phyloP scores from a whole-genome alignment of 2,113 vertebrate genomes.

The Pipa parva region DNA sequence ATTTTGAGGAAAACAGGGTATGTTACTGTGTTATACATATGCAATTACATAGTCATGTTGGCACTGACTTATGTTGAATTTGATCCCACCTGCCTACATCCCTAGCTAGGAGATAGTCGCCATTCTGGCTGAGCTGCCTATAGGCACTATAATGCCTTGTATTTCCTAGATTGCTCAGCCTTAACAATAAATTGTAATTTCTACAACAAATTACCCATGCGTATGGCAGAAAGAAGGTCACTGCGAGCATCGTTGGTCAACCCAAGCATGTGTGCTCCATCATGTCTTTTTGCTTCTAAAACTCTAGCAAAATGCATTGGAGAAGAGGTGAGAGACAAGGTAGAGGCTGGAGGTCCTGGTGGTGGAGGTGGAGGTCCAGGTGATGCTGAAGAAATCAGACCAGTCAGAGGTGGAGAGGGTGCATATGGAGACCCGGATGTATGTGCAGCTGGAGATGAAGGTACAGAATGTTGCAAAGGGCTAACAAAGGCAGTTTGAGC shows the following conservation, averaged over 20 bases:
- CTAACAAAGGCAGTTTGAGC: constrained; percentile 90
- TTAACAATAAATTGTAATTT: neutral
- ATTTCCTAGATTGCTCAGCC: neutral
- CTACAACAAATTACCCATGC: constrained; percentile 79
- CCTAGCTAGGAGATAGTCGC: no score
- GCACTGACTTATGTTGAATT: no score
- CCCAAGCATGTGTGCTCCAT: constrained; percentile 53
- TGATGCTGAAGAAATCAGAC: constrained; percentile 74
- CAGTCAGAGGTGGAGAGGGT: constrained; percentile 64
- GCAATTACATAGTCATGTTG: no score
- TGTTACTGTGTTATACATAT: no score
- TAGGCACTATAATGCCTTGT: no score
- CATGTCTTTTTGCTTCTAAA: constrained; percentile 56
- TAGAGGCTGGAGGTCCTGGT: constrained; percentile 68
- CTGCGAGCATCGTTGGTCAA: constrained; percentile 80
- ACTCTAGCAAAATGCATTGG: constrained; percentile 70
- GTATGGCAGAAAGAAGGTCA: constrained; percentile 92
- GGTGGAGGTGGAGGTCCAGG: constrained; percentile 83
- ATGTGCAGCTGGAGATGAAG: constrained; percentile 61
- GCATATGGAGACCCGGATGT: constrained; percentile 57
- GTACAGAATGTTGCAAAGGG: constrained; percentile 74
- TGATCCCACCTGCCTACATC: no score
- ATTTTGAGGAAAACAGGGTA: no score
- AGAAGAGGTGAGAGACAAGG: constrained; percentile 66
- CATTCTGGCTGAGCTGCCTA: no score